A percentile compares a stretch with the other conserved stretches of the same genome.
Conservation (phyloP, 2,113 vertebrate species). For the Lanius ludovicianus region DNA sequence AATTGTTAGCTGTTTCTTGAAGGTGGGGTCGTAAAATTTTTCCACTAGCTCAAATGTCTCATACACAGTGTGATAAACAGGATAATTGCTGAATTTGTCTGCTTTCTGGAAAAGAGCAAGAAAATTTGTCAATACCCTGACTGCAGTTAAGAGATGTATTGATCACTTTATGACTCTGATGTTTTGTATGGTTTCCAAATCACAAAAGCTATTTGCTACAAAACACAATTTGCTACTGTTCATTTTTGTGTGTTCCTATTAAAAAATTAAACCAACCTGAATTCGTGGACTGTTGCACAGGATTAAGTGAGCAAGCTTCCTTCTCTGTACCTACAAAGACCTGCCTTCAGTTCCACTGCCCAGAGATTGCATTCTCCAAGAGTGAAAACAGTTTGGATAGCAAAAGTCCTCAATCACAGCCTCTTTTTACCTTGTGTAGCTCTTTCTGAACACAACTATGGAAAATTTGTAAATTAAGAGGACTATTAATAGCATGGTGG, state of each 20-base stretch:
- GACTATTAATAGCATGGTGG: neutral
- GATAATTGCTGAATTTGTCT: slow-evolving; percentile 91
- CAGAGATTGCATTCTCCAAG: neutral
- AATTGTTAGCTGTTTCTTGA: slow-evolving; percentile 83
- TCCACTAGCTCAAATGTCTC: slow-evolving; percentile 95
- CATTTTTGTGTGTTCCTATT: neutral
- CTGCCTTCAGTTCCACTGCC: neutral
- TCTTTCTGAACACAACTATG: neutral
- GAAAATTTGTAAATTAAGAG: neutral
- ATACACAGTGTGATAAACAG: slow-evolving; percentile 91
- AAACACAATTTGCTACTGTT: neutral
- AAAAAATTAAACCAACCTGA: neutral
- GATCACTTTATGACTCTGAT: neutral
- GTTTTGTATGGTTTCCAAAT: neutral
- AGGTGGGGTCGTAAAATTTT: slow-evolving; percentile 88
- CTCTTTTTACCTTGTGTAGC: neutral
- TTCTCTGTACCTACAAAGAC: neutral
- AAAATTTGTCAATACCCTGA: slow-evolving; percentile 6
- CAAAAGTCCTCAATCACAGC: neutral
- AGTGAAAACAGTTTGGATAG: neutral
- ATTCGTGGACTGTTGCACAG: neutral
- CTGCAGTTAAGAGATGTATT: neutral
- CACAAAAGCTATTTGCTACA: neutral
- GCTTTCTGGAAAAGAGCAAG: slow-evolving; percentile 79
- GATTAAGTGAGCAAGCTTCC: neutral